These are phyloP conservation scores for Oreonectes daqikongensis DNA, from an alignment of 2,797 vertebrate genomes.

Conservation along the genomic window DNA sequence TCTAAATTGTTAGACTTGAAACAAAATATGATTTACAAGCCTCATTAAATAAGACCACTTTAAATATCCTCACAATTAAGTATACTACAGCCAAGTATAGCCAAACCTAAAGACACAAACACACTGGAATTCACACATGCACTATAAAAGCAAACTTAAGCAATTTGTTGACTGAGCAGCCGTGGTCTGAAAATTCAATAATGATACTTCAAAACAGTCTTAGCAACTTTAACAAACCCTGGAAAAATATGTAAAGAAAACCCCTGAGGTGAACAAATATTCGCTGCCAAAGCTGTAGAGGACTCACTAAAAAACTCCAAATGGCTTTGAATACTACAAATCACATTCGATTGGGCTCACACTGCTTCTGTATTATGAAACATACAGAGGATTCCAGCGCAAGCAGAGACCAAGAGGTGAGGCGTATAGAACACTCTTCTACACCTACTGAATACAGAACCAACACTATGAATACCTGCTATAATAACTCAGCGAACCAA, in stretches of 20 bases:
- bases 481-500: conserved; percentile 19
- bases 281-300: conserved; percentile 48
- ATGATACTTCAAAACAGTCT: not conserved
- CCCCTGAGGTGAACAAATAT: not conserved
- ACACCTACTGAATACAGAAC: conserved; percentile 30
- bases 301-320: conserved; percentile 46
- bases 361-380: conserved; percentile 64
- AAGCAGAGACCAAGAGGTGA: conserved; percentile 9
- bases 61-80: not conserved
- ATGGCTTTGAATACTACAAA: conserved; percentile 57
- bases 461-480: conserved; percentile 7
- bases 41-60: not conserved
- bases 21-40: not conserved
- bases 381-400: conserved; percentile 47
- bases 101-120: not conserved
- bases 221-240: not conserved
- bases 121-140: not conserved
- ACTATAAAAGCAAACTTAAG: not conserved
- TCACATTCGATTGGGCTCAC: conserved; percentile 47
- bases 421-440: not conserved
- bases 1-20: not conserved
- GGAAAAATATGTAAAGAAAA: not conserved
- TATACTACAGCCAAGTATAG: too few relatives aligned
- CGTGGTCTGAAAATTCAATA: not conserved
- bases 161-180: not conserved